These are phyloP conservation scores for Pocota personata DNA, from an alignment of 2,888 invertebrate genomes.

Conservation along the genomic window DNA sequence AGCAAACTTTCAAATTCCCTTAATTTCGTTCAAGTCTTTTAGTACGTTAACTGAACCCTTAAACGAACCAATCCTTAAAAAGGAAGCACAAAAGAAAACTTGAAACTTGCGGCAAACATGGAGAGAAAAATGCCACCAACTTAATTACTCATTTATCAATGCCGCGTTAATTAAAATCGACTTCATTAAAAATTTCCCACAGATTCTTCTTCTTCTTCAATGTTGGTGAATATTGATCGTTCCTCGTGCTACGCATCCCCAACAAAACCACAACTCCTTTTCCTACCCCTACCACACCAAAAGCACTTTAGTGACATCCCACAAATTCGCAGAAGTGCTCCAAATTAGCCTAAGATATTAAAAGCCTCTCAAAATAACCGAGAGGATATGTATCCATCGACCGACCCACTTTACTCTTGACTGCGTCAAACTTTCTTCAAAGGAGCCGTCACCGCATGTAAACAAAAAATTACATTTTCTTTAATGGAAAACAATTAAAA, in stretches of 20 bases:
- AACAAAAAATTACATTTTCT: slow-evolving; percentile 11
- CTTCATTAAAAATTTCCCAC: slow-evolving; percentile 17
- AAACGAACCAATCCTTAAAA: neutral
- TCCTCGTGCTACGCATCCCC: neutral
- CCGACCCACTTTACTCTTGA: neutral
- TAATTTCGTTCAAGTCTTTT: neutral
- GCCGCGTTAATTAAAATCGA: slow-evolving; percentile 23
- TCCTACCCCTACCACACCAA: neutral
- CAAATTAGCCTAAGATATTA: slow-evolving; percentile 26
- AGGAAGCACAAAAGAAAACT: neutral
- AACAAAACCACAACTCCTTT: neutral
- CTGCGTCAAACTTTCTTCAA: neutral
- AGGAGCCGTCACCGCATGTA: neutral
- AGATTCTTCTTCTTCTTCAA: neutral
- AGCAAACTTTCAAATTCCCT: neutral
- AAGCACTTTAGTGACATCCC: slow-evolving; percentile 43
- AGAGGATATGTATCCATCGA: slow-evolving; percentile 11
- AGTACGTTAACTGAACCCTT: neutral
- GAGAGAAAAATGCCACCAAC: slow-evolving; percentile 5
- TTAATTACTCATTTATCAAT: slow-evolving; percentile 32
- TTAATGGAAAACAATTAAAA: slow-evolving; percentile 34
- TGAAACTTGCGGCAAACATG: neutral
- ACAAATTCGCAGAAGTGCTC: slow-evolving; percentile 33
- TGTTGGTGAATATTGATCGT: slow-evolving; percentile 25
- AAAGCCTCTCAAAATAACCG: slow-evolving; percentile 11